These are phyloP conservation scores for Pseudococcus viburni DNA, from an alignment of 2,888 invertebrate genomes.

Conservation along the genomic window DNA sequence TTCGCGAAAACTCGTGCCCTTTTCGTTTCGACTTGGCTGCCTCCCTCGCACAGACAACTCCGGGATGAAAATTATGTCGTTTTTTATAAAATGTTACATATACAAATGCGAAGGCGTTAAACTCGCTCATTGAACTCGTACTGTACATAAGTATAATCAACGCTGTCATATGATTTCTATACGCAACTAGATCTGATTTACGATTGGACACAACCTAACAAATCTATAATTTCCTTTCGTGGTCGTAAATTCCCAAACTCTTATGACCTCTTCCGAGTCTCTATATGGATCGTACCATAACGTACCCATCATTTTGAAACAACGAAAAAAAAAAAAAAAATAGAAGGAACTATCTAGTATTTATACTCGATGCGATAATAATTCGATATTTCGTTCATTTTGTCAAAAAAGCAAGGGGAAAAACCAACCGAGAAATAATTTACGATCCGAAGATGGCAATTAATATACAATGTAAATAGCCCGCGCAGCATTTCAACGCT, in stretches of 20 bases:
- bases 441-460: slow-evolving; percentile 54
- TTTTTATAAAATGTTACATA: slow-evolving; percentile 27
- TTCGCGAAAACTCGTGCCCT: slow-evolving; percentile 4
- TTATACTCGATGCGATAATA: not conserved
- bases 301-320: not conserved
- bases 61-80: slow-evolving; percentile 3
- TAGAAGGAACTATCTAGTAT: not conserved
- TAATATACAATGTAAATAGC: slow-evolving; percentile 59
- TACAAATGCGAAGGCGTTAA: slow-evolving; percentile 42
- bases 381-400: slow-evolving; percentile 21
- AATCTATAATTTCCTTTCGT: slow-evolving; percentile 9
- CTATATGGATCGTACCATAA: not conserved
- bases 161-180: slow-evolving; percentile 33
- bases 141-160: not conserved
- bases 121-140: not conserved
- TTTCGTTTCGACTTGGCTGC: not conserved
- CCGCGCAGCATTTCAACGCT: not conserved
- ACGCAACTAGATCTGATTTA: slow-evolving; percentile 1
- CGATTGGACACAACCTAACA: not conserved
- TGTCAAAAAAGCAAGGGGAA: slow-evolving; percentile 34
- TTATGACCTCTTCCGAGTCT: not conserved
- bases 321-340: not conserved
- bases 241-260: slow-evolving; percentile 16
- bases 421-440: slow-evolving; percentile 33
- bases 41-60: not conserved